Evolutionary conservation across 2,888 invertebrate species (phyloP), one percentile per base, ranked within the genome.

Genomic region (Ennomos quercinarius): DNA sequence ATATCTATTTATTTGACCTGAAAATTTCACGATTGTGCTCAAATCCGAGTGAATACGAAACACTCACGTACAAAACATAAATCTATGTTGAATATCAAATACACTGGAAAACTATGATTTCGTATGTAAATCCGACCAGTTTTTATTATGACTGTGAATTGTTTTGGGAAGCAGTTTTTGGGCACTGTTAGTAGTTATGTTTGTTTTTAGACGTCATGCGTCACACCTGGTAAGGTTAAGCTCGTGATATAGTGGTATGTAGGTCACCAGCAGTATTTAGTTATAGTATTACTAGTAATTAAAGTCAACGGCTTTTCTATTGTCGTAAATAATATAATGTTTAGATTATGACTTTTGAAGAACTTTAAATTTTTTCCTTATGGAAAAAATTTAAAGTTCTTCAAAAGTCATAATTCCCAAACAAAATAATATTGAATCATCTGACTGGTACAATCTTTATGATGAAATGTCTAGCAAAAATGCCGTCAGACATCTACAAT

Each of bases 21-120:
- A 61, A 64, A 61, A 52, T 61, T 61, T 61, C 63, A 63, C 58
- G 52, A 57, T 61, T 63, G 74, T 70, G 70, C 67, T 69, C 50
- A 53, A 53, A 52, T 57, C 59, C 67, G 59, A 68, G 71, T 70
- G 74, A 77, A 78, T 74, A 66, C 62, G 54, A 61, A 72, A 77
- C 56, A 66, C 70, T 77, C 80, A 81, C 81, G 80, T 76, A 51
- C 61, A 46, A 38, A 42, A 56, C 71, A 74, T 83, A 81, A 80
- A 83, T 82, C 72, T 64, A 55, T 69, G 57, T 58, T 42, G 68
- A 76, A 73, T 69, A 76, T 77, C 75, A 74, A 76, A 80, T 73
- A 67, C 45, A 62, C 57, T 54, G 62, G 41, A 52, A 69, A 73
- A 71, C 75, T 72, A 71, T 69, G 68, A 73, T 70, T 72, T 66